Evolutionary conservation across 2,888 invertebrate genomes (phyloP), one percentile per base, ranked within the genome.

Genomic region (Drosophila recens): DNA sequence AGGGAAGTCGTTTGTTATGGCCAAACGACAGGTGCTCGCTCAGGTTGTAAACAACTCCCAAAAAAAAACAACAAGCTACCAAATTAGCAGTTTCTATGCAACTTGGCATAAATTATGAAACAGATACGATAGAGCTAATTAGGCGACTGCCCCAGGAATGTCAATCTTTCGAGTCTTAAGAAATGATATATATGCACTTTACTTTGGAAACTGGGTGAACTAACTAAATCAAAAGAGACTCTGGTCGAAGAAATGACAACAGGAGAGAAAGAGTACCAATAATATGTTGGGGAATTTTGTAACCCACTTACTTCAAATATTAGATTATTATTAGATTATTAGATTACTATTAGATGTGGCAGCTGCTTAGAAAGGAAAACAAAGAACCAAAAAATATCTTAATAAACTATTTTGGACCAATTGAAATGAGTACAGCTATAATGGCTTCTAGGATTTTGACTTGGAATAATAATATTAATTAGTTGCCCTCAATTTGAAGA

Each of bases 1-100:
- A 70, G 88, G 82, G 76, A 85, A 88, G 83, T 87, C 73, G 58
- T 83, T 75, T 75, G 74, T 83, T 89, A 75, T 57, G 66, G 38
- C 27, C 65, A 57, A 61, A 17, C 72, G 88, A 85, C 84, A 84
- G 84, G 88, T 84, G 84, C 75, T 89, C 78, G 64, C 61, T 59
- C 57, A 43, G 20, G 65, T 63, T 67, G 82, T 89, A 87, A 84
- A 83, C 74, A 72, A 89, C 63, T 38, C 56, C 23, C 57, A 8
- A 70, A 9, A 10, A 9, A 27, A 57, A 42, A 65, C 27, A 27
- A 66, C 77, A 72, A 69, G 78, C 78, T 48, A 74, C 71, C 85
- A 87, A 84, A 87, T 82, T 82, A 87, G 88, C 75, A 40, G 74
- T 56, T 49, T 70, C 66, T 38, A 53, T 59, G 59, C 57, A 36